Base-by-base conservation (phyloP, 1,140 invertebrate genomes). In the Trigoniulus corallinus region DNA sequence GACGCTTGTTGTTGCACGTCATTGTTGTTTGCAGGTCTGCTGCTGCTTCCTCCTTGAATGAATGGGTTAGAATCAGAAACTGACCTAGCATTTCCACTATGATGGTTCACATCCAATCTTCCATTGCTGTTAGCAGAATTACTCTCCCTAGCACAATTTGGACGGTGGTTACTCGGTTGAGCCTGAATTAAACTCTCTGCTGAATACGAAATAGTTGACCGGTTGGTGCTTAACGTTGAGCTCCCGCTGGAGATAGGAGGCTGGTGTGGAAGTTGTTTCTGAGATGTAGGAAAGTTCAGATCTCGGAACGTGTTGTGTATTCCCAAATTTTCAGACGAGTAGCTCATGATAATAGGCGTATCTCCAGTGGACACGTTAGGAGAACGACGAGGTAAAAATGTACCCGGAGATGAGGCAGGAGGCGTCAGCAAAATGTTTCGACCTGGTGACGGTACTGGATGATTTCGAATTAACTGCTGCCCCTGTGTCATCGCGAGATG, bases 161-260 rank as follows among this genome's bases (percentile, higher is more conserved):
- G 29, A 7, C 29, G 29, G 15, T 34, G 7, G 29, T 34, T 34
- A 13, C 56, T 57, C 49, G 53, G 50, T 44, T 58, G 54, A 10
- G 59, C 57, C 26, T 64, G 63, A 20, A 65, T 60, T 55, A 66
- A 61, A 54, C 61, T 67, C 25, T 66, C 65, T 13, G 64, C 65
- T 27, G 63, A 67, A 47, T 56, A 57, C 40, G 57, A 58, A n/a
- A 54, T 39, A 21, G 53, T 43, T 25, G 50, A 47, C 52, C 40
- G 21, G 48, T 29, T 15, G 48, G 21, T 15, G 29, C 29, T 7
- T 15, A 34, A 34, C 7, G 15, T 7, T 34, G 7, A 34, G 29
- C 15, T 34, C 7, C 7, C 29, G 29, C 7, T 34, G 29, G 29
- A 7, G 29, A 7, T 34, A 7, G 15, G 29, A 7, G 29, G 29